These are phyloP conservation scores for Sericinus montela DNA, from an alignment of 2,888 invertebrate species.

Conservation along the genomic window DNA sequence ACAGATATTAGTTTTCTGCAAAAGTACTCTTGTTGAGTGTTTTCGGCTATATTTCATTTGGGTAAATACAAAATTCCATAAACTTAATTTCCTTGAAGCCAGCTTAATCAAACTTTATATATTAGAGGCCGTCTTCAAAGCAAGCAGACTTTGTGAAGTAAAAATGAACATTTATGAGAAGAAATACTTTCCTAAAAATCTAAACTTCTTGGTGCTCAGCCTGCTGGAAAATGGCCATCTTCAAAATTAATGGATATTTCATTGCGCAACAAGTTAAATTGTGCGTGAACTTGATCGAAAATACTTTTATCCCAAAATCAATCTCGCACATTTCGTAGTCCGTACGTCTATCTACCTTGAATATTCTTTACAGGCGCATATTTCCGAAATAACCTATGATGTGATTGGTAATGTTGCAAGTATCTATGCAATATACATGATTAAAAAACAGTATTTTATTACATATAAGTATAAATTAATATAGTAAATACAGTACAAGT, in stretches of 20 bases:
- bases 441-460: too few species aligned
- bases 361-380: too few species aligned
- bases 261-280: slow-evolving; percentile 72
- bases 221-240: slow-evolving; percentile 69
- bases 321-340: slow-evolving; percentile 28
- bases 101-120: slow-evolving; percentile 6
- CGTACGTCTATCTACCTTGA: background rate
- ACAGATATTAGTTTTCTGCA: slow-evolving; percentile 69
- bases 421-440: too few species aligned
- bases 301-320: slow-evolving; percentile 37
- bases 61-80: slow-evolving; percentile 28
- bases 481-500: too few species aligned
- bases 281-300: slow-evolving; percentile 60
- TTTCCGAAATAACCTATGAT: too few species aligned
- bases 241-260: slow-evolving; percentile 75
- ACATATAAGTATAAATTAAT: too few species aligned
- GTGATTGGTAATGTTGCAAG: too few species aligned
- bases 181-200: slow-evolving; percentile 42
- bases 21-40: slow-evolving; percentile 65
- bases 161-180: slow-evolving; percentile 7
- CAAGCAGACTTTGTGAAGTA: background rate
- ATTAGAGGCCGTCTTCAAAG: background rate
- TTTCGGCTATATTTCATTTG: slow-evolving; percentile 61
- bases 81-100: background rate
- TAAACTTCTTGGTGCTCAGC: slow-evolving; percentile 53